Base-by-base conservation (phyloP, 2,888 invertebrate genomes). In the Drosophila kokeensis region DNA sequence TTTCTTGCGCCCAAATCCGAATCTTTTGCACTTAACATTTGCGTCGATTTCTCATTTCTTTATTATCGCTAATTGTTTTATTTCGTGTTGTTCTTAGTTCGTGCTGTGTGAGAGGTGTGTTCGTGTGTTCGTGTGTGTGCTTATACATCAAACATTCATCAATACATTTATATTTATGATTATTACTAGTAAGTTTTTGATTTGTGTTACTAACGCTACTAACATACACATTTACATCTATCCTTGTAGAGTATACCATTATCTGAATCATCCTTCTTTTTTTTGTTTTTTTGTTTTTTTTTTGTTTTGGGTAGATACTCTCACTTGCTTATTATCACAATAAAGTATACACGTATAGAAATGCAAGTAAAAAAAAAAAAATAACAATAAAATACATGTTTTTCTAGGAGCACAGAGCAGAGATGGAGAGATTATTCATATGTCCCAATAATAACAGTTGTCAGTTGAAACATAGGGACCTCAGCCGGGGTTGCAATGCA, bases 241-340 rank as follows among this genome's bases (percentile, higher is more conserved):
- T 21, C 30, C 5, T 30, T 40, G 15, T 40, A 8, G 27, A 21
- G n/a, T 54, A 48, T 42, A 15, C 21, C 11, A 32, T 45, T 45
- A 45, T 24, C 15, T 24, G 24, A 45, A 15, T 45, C 4, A 24
- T 24, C 13, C 21, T 15, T 4, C 3, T 42, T 21, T 45, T 13
- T 4, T 1, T 13, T 6, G 3, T 13, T 13, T 13, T 11, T 18
- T 15, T 32, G 40, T 29, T 15, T 21, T 18, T 32, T 27, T 40
- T 7, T 32, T 2, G 18, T 42, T 65, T 40, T 4, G 11, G 48
- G 21, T 49, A 18, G 29, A n/a, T 32, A 13, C 48, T 58, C 53
- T 29, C 52, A 53, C 57, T 63, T 67, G 62, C 55, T 52, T 74
- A 64, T 75, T 78, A 78, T 78, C 78, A 78, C 78, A 75, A 70